Percentiles rank a stretch among this genome's conserved stretches.
Evolutionary conservation across 2,888 invertebrate species (phyloP).

Genomic region (Suillia variegata): DNA sequence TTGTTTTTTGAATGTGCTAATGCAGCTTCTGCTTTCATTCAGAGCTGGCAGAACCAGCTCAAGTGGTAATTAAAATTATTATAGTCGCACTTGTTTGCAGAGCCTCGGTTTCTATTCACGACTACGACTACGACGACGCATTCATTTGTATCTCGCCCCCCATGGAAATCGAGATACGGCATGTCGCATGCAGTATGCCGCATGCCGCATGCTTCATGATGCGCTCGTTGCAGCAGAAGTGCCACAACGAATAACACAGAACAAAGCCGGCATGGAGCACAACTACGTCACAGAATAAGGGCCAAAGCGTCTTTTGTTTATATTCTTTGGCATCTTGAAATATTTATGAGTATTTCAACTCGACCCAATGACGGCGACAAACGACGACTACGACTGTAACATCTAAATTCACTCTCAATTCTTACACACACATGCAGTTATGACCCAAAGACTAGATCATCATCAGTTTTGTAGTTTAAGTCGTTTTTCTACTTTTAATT

Average conservation of each 20-base stretch:
- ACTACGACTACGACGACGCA: not conserved
- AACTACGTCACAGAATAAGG: not conserved
- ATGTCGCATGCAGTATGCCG: not conserved
- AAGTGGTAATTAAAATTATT: constrained; percentile 50
- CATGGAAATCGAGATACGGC: not conserved
- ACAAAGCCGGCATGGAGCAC: not conserved
- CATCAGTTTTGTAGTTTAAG: no score
- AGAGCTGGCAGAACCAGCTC: constrained; percentile 16
- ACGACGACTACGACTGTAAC: constrained; percentile 20
- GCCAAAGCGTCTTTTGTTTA: not conserved
- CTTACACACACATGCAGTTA: constrained; percentile 10
- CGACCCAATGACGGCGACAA: constrained; percentile 29
- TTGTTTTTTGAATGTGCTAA: constrained; percentile 35
- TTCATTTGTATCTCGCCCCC: not conserved
- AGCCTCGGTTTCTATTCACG: not conserved
- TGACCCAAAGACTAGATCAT: no score
- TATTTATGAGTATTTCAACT: constrained; percentile 35
- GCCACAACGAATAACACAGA: not conserved
- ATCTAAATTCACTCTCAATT: constrained; percentile 27
- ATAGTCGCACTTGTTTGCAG: constrained; percentile 27
- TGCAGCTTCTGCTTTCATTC: constrained; percentile 24
- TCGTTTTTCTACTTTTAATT: no score
- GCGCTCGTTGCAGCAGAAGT: not conserved
- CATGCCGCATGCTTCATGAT: no score
- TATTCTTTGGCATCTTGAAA: constrained; percentile 34